Conservation (phyloP, 1,140 invertebrate species). For the Drosophila sucinea region DNA sequence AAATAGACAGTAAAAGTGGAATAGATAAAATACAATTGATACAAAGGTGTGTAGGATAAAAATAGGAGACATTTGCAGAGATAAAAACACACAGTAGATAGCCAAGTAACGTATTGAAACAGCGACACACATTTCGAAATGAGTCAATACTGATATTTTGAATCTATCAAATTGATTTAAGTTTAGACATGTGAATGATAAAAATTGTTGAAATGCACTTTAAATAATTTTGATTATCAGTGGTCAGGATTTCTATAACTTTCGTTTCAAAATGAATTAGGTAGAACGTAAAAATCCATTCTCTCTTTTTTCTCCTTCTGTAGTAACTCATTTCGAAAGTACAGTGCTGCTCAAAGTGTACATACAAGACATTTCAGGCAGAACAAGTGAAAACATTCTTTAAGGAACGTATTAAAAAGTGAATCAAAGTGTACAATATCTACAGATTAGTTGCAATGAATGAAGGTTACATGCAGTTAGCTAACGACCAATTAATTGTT, state of each 20-base stretch:
- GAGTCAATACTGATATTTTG: not conserved
- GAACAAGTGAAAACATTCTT: not conserved
- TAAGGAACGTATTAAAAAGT: not conserved
- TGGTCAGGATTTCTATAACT: too few relatives aligned
- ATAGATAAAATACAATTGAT: not conserved
- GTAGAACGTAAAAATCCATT: not conserved
- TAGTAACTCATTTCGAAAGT: not conserved
- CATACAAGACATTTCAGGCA: not conserved
- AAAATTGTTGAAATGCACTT: too few relatives aligned
- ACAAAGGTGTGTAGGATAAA: not conserved
- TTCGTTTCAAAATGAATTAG: too few relatives aligned
- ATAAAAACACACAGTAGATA: not conserved
- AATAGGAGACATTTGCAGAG: not conserved
- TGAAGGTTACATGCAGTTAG: constrained; percentile 41
- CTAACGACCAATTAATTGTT: not conserved
- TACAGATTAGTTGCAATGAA: constrained; percentile 18
- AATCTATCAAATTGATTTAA: too few relatives aligned
- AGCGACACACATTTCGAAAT: not conserved
- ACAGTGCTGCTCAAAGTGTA: not conserved
- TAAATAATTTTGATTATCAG: too few relatives aligned
- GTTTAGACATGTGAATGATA: too few relatives aligned
- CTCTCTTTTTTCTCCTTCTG: not conserved
- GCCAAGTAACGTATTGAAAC: not conserved
- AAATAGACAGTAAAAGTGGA: constrained; percentile 20
- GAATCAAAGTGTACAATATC: not conserved